Percentiles rank a stretch among this genome's conserved stretches.
phyloP scores from a whole-genome alignment of 1,140 invertebrate species.

The Aricia agestis region DNA sequence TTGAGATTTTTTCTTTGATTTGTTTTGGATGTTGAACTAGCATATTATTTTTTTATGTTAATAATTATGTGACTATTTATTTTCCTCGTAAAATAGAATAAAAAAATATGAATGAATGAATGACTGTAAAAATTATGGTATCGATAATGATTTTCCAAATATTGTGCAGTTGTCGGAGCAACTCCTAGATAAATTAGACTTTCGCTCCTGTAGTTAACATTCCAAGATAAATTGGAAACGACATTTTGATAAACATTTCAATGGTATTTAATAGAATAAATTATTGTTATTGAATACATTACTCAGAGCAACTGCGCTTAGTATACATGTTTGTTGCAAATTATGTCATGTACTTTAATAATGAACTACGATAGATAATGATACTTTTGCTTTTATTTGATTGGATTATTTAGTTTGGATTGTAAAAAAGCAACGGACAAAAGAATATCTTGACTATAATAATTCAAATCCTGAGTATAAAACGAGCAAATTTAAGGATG shows the following conservation, averaged over 20 bases:
- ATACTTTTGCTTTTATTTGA: not conserved
- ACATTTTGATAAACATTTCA: constrained; percentile 14
- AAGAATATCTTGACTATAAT: too few species aligned
- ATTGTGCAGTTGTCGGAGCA: not conserved
- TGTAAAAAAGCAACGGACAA: not conserved
- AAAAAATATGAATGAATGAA: too few species aligned
- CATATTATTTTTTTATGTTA: too few species aligned
- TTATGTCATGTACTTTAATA: not conserved
- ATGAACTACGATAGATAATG: not conserved
- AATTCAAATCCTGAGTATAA: not conserved
- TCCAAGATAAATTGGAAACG: constrained; percentile 9
- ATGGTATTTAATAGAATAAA: constrained; percentile 2
- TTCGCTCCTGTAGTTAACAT: not conserved
- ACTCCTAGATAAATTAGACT: not conserved
- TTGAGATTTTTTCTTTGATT: too few species aligned
- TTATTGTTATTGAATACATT: constrained; percentile 5
- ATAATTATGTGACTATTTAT: too few species aligned
- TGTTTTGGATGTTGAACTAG: too few species aligned
- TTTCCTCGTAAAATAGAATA: too few species aligned
- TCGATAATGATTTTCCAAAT: not conserved
- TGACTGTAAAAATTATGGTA: not conserved
- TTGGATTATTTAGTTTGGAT: not conserved
- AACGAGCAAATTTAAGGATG: not conserved
- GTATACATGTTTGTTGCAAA: not conserved
- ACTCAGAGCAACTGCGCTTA: not conserved